phyloP scores from a whole-genome alignment of 2,888 invertebrate genomes.

The Chrysolina oricalcia region DNA sequence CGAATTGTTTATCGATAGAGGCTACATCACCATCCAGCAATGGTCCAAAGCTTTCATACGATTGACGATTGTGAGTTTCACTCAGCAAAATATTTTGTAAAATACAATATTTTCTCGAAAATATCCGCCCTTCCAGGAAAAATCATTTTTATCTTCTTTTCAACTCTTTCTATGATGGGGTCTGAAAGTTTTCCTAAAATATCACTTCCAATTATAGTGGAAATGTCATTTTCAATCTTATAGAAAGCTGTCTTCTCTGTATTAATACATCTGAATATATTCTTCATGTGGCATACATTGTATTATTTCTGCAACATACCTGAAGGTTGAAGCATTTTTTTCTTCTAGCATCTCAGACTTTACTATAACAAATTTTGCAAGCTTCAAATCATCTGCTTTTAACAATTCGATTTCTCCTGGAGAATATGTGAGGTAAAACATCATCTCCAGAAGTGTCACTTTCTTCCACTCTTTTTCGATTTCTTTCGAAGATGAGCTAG shows the following conservation, averaged over 20 bases:
- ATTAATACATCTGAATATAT: constrained; percentile 28
- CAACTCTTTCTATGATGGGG: constrained; percentile 24
- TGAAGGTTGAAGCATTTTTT: constrained; percentile 10
- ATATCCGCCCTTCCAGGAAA: constrained; percentile 16
- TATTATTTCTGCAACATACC: constrained; percentile 27
- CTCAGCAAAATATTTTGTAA: too few species aligned
- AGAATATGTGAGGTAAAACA: constrained; percentile 11
- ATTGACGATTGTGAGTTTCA: too few species aligned
- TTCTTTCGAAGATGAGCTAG: constrained; percentile 28
- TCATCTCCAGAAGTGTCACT: constrained; percentile 19
- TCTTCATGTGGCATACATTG: constrained; percentile 22
- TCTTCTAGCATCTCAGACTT: constrained; percentile 21
- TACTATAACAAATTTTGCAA: background rate
- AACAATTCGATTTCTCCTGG: constrained; percentile 21
- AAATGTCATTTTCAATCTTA: constrained; percentile 20
- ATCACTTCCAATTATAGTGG: constrained; percentile 21
- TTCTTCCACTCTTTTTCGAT: constrained; percentile 19
- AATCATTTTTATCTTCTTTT: constrained; percentile 4
- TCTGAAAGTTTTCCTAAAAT: constrained; percentile 22
- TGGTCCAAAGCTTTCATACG: too few species aligned
- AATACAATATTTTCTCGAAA: constrained; percentile 22
- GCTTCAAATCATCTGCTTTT: constrained; percentile 17
- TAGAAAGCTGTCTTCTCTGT: constrained; percentile 20
- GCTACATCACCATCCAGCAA: too few species aligned
- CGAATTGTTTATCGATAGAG: too few species aligned